phyloP scores from a whole-genome alignment of 2,888 invertebrate genomes.

The Perdita meconis region DNA sequence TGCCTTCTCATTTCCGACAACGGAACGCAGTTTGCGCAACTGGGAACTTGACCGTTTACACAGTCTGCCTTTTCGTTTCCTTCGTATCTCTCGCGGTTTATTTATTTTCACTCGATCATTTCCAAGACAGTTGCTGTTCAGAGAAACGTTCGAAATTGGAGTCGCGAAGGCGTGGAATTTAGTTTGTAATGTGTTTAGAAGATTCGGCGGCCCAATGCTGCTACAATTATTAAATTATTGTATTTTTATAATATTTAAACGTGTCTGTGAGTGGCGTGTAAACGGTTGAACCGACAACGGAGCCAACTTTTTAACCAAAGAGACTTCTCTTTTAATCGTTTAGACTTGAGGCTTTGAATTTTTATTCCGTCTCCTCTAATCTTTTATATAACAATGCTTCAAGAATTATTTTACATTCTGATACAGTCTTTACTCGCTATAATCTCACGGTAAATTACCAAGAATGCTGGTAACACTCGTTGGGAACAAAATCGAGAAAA shows the following conservation, averaged over 20 bases:
- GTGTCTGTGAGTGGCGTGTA: slow-evolving; percentile 36
- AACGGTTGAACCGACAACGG: slow-evolving; percentile 37
- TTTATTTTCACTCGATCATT: too few relatives aligned
- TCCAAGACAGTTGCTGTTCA: too few relatives aligned
- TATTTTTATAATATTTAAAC: slow-evolving; percentile 43
- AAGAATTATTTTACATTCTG: too few relatives aligned
- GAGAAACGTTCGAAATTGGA: too few relatives aligned
- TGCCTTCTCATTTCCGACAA: slow-evolving; percentile 2
- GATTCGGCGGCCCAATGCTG: background rate
- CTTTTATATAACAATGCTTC: slow-evolving; percentile 19
- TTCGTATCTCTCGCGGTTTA: background rate
- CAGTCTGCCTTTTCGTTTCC: background rate
- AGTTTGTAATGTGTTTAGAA: too few relatives aligned
- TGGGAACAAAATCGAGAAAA: too few relatives aligned
- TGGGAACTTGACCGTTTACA: background rate
- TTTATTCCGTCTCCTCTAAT: slow-evolving; percentile 8
- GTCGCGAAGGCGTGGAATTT: too few relatives aligned
- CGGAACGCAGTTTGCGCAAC: background rate
- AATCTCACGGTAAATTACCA: too few relatives aligned
- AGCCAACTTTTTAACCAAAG: slow-evolving; percentile 42
- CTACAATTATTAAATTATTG: slow-evolving; percentile 40
- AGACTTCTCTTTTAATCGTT: slow-evolving; percentile 35
- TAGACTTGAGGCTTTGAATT: slow-evolving; percentile 19
- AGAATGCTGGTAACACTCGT: too few relatives aligned
- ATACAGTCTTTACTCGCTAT: too few relatives aligned